phyloP scores from a whole-genome alignment of 2,797 vertebrate species.

The Brachyrhaphis roseni region DNA sequence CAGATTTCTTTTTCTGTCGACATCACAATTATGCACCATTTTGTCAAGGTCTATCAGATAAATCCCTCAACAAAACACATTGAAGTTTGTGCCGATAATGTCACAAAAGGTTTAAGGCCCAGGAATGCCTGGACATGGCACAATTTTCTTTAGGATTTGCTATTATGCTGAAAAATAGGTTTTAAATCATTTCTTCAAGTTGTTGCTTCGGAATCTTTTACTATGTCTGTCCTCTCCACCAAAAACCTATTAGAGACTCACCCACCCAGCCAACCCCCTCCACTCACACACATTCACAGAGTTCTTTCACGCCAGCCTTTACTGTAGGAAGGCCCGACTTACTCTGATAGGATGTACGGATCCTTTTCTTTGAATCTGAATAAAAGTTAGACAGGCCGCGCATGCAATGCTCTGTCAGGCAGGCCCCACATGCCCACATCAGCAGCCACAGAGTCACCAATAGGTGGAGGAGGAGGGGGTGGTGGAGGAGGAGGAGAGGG shows the following conservation, averaged over 20 bases:
- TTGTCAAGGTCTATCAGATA: too few species aligned
- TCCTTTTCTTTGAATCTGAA: conserved; percentile 99
- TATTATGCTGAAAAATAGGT: conserved; percentile 7
- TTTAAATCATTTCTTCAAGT: conserved; percentile 62
- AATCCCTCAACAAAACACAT: too few species aligned
- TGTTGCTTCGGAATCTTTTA: conserved; percentile 38
- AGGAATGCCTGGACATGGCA: not conserved
- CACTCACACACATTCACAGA: conserved; percentile 40
- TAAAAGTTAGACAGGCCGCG: conserved; percentile 99
- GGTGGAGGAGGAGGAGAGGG: conserved; percentile 5
- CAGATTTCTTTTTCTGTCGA: not conserved
- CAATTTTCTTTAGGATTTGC: conserved; percentile 12
- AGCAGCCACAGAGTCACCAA: conserved; percentile 85
- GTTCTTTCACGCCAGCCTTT: conserved; percentile 43
- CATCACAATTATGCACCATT: not conserved
- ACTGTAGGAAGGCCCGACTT: conserved; percentile 83
- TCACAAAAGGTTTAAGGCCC: not conserved
- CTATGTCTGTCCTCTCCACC: conserved; percentile 12
- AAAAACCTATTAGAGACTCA: conserved; percentile 24
- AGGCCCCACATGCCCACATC: conserved; percentile 90
- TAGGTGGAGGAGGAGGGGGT: conserved; percentile 80
- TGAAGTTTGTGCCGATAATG: not conserved
- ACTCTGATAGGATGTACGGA: conserved; percentile 99
- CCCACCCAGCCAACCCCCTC: not conserved
- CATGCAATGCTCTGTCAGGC: conserved; percentile 99